Evolutionary conservation across 2,797 vertebrate species (phyloP).

Genomic region (Myotis pilosus): DNA sequence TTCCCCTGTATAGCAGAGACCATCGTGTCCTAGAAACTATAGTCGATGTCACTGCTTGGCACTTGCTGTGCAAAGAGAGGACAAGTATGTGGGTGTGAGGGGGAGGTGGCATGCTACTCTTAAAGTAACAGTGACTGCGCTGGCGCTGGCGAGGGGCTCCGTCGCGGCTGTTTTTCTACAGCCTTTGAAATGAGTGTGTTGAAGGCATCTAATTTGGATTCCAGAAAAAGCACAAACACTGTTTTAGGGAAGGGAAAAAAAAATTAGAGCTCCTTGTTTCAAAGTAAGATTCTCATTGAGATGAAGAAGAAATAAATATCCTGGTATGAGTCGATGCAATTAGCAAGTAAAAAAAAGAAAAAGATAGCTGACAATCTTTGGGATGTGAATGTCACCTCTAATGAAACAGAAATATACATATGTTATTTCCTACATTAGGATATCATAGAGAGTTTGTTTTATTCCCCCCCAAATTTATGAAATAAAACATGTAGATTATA

Average conservation of each 20-base stretch:
- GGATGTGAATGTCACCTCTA: conserved; percentile 23
- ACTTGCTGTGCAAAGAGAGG: conserved; percentile 83
- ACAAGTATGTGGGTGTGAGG: conserved; percentile 83
- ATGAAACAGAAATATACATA: conserved; percentile 36
- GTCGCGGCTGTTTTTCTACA: background rate
- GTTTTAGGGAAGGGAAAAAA: background rate
- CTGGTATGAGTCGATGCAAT: background rate
- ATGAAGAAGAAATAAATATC: conserved; percentile 34
- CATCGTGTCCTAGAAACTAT: conserved; percentile 84
- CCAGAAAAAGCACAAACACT: conserved; percentile 55
- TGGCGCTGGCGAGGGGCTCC: background rate
- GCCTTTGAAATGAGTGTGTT: conserved; percentile 49
- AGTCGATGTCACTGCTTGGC: conserved; percentile 89
- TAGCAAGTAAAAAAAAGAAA: conserved; percentile 33
- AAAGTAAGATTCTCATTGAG: conserved; percentile 65
- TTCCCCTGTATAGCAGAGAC: conserved; percentile 73
- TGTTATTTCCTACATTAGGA: conserved; percentile 38
- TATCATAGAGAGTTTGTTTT: conserved; percentile 45
- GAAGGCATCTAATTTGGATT: conserved; percentile 63
- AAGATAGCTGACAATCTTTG: background rate
- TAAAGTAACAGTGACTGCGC: conserved; percentile 79
- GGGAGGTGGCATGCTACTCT: conserved; percentile 74
- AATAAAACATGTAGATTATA: conserved; percentile 47
- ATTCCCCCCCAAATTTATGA: background rate
- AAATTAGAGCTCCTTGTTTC: conserved; percentile 30